phyloP scores from a whole-genome alignment of 2,797 vertebrate species.

The Pseudotriccus pelzelni region DNA sequence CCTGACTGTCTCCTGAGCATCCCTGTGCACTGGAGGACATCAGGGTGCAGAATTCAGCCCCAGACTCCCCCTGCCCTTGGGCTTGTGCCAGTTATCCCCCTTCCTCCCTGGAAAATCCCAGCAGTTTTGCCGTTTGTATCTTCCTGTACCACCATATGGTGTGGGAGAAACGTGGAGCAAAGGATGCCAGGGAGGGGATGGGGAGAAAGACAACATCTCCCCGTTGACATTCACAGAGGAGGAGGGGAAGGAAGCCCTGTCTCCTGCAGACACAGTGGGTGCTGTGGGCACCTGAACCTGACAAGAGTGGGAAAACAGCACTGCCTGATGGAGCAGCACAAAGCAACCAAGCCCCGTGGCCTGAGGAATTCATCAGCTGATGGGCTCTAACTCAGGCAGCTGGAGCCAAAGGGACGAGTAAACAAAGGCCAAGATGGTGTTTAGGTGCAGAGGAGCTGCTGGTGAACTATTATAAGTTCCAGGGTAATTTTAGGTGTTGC shows the following conservation, averaged over 20 bases:
- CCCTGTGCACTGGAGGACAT: not conserved
- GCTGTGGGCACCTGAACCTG: fast-evolving
- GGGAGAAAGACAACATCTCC: not conserved
- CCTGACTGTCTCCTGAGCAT: not conserved
- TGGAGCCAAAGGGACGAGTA: not conserved
- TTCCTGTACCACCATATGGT: fast-evolving
- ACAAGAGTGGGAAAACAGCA: not conserved
- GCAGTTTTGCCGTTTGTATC: not conserved
- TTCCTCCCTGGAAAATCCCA: not conserved
- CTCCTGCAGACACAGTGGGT: not conserved
- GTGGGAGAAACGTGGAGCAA: not conserved
- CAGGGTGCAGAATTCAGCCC: not conserved
- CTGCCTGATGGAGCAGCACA: not conserved
- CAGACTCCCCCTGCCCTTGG: not conserved
- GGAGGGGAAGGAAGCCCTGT: not conserved
- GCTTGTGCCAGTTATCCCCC: not conserved
- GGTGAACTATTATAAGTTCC: not conserved
- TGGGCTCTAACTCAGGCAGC: not conserved
- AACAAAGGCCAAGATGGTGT: not conserved
- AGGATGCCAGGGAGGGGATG: not conserved
- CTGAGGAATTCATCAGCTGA: not conserved
- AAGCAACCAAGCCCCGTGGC: not conserved
- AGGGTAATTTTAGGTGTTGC: not conserved
- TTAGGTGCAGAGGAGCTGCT: not conserved
- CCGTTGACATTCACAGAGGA: not conserved